Base-by-base conservation (phyloP, 1,140 invertebrate species). In the Tetramorium simillimum region DNA sequence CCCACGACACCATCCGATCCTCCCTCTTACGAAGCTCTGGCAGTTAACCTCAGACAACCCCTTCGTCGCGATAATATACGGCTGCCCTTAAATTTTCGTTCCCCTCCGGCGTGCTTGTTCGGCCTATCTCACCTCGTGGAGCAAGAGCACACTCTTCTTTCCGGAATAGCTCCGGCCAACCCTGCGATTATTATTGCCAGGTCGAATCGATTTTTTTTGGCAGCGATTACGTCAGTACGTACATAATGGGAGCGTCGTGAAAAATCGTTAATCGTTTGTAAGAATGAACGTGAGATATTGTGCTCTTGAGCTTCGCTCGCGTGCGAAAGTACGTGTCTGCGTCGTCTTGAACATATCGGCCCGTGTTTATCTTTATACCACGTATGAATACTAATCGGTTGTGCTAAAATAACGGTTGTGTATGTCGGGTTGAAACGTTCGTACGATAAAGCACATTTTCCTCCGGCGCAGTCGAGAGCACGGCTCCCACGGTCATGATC, bases 21-120 rank as follows among this genome's bases (percentile, higher is more conserved):
- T 72, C 67, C 62, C 86, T 87, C 70, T 86, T 85, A 72, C 90
- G 85, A 92, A 87, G 87, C 89, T 92, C 89, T 89, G 91, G 91
- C 91, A 90, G 90, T 92, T 92, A 92, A 92, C 91, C 91, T 92
- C 90, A 92, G 91, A 89, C 91, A 89, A 89, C 87, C 90, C 86
- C 84, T 88, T 89, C 88, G 90, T 88, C 86, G 86, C 85, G 88
- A 90, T 92, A 91, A 92, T 91, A 92, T 92, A 92, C 86, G 90
- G 65, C 91, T 40, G 78, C 90, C 86, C 88, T 92, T 92, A 92
- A 92, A 92, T 92, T 92, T 90, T 88, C 88, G 58, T 86, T 88
- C 84, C 89, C 85, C 90, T 77, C 86, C 89, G 78, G 70, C 87
- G 43, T 37, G 37, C 58, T 60, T 77, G 81, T 18, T 33, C 56